Conservation (phyloP, 2,113 vertebrate species). For the Camelus dromedarius region DNA sequence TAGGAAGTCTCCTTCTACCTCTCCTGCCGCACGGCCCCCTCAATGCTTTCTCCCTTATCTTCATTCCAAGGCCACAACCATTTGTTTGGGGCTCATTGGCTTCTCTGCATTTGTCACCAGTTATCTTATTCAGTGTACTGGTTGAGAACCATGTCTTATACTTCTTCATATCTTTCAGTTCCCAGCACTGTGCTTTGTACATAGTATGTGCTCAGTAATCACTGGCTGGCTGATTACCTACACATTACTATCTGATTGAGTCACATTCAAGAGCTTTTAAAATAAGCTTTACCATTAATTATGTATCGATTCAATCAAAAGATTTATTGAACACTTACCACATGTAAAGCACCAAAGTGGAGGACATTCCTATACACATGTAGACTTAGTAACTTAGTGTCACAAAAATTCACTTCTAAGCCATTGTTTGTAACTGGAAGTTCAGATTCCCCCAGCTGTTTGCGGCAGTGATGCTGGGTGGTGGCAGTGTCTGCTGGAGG, state of each 20-base stretch:
- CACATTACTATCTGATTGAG: not conserved
- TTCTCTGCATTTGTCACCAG: not conserved
- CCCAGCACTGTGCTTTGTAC: not conserved
- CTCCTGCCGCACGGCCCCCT: not conserved
- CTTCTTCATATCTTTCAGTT: not conserved
- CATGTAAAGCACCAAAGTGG: not conserved
- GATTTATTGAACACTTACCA: not conserved
- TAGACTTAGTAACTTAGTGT: not conserved
- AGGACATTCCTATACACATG: not conserved
- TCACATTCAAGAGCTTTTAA: not conserved
- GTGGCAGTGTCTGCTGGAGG: not conserved
- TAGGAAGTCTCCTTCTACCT: too few relatives aligned
- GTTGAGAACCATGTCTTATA: not conserved
- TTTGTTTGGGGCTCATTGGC: not conserved
- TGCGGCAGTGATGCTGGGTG: too few relatives aligned
- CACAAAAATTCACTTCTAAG: not conserved
- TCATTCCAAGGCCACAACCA: not conserved
- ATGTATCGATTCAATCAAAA: not conserved
- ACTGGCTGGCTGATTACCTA: not conserved
- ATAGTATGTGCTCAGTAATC: not conserved
- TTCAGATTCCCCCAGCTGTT: not conserved
- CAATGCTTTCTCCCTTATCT: not conserved
- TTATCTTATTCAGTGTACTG: not conserved
- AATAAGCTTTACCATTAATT: slow-evolving; percentile 13
- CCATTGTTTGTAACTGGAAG: not conserved